These are phyloP conservation scores for Lasiommata megera DNA, from an alignment of 2,888 invertebrate species.

Conservation along the genomic window DNA sequence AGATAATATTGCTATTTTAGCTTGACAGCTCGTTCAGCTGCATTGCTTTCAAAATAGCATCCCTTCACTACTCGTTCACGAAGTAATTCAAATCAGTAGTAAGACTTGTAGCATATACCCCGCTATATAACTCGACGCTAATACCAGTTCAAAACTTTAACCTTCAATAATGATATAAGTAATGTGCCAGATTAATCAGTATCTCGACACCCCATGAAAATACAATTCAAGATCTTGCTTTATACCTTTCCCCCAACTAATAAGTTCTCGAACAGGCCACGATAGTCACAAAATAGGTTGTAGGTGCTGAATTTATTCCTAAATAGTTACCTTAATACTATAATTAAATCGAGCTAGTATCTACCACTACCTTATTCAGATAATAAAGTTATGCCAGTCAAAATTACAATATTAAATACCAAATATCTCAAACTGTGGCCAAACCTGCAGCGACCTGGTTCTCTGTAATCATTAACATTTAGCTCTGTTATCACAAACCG, in stretches of 20 bases:
- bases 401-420: slow-evolving; percentile 21
- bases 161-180: too few species aligned
- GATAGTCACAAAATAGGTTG: background rate
- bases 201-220: too few species aligned
- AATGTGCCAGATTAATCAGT: too few species aligned
- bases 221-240: too few species aligned
- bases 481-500: slow-evolving; percentile 23
- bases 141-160: too few species aligned
- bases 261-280: background rate
- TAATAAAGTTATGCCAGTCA: slow-evolving; percentile 15
- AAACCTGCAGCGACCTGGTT: slow-evolving; percentile 22
- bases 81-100: too few species aligned
- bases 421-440: slow-evolving; percentile 16
- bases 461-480: slow-evolving; percentile 29
- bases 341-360: background rate
- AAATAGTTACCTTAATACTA: background rate
- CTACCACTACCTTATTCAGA: slow-evolving; percentile 5
- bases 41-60: too few species aligned
- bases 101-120: too few species aligned
- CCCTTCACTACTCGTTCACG: too few species aligned
- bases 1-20: too few species aligned
- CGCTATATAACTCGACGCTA: too few species aligned
- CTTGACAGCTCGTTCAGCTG: too few species aligned
- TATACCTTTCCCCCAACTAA: background rate
- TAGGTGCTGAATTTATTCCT: background rate